phyloP scores from a whole-genome alignment of 1,140 invertebrate species.

The Magallana angulata region DNA sequence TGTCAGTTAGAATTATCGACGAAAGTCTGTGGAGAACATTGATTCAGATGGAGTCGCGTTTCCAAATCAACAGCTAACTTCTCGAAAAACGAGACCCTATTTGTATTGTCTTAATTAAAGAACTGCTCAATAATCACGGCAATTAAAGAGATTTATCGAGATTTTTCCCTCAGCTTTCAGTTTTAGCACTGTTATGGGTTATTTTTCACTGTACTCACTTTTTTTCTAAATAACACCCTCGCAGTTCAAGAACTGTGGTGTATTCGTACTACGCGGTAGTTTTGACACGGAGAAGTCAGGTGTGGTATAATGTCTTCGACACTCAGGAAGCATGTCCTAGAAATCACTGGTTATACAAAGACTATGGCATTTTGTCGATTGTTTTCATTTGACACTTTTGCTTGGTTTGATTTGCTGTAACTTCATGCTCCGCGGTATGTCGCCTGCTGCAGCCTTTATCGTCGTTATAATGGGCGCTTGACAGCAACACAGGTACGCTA shows the following conservation, averaged over 20 bases:
- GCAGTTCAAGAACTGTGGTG: too few relatives aligned
- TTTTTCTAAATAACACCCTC: too few relatives aligned
- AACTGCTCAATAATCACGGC: conserved; percentile 6
- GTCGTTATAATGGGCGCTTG: not conserved
- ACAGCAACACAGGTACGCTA: conserved; percentile 8
- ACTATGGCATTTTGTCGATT: not conserved
- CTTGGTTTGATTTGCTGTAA: not conserved
- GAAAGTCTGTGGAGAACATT: not conserved
- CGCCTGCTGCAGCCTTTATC: not conserved
- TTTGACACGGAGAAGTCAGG: too few relatives aligned
- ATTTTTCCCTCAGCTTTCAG: too few relatives aligned
- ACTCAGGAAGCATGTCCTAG: not conserved
- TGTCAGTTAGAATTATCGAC: not conserved
- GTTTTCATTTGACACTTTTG: not conserved
- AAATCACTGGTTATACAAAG: not conserved
- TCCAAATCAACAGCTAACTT: not conserved
- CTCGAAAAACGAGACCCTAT: not conserved
- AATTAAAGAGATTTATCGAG: not conserved
- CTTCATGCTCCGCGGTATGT: not conserved
- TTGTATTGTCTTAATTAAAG: conserved; percentile 11
- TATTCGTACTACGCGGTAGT: too few relatives aligned
- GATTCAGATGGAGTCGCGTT: not conserved
- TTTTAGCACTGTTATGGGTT: too few relatives aligned
- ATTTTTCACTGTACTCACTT: too few relatives aligned
- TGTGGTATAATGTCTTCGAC: too few relatives aligned